Percentiles rank a stretch among this genome's conserved stretches.
These are phyloP conservation scores for Neogale vison DNA, from an alignment of 2,113 vertebrate species.

Conservation along the genomic window DNA sequence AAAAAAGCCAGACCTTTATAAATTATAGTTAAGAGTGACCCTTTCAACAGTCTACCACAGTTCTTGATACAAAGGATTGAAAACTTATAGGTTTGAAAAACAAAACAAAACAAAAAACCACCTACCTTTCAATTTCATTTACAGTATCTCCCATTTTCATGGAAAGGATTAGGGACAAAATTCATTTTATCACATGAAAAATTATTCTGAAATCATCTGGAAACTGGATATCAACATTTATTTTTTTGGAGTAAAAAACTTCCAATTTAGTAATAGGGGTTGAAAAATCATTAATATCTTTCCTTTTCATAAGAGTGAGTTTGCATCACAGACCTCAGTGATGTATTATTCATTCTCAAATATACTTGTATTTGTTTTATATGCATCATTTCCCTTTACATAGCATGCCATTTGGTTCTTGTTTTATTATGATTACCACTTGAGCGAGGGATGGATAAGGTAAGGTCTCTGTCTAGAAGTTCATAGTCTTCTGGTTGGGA, in stretches of 20 bases:
- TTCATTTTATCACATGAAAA: not conserved
- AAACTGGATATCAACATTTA: not conserved
- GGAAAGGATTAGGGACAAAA: not conserved
- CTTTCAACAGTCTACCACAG: not conserved
- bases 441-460: not conserved
- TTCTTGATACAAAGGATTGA: not conserved
- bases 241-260: not conserved
- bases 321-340: not conserved
- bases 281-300: not conserved
- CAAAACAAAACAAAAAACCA: not conserved
- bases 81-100: slow-evolving; percentile 5
- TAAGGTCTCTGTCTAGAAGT: not conserved
- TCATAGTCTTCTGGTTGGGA: not conserved
- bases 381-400: not conserved
- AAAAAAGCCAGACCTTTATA: not conserved
- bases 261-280: not conserved
- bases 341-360: not conserved
- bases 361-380: not conserved
- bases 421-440: not conserved
- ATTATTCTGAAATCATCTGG: not conserved
- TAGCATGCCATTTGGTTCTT: not conserved
- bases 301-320: not conserved
- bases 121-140: slow-evolving; percentile 34
- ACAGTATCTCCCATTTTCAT: not conserved
- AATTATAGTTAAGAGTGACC: not conserved